Conservation (phyloP, 2,113 vertebrate genomes). For the Aptenodytes patagonicus region DNA sequence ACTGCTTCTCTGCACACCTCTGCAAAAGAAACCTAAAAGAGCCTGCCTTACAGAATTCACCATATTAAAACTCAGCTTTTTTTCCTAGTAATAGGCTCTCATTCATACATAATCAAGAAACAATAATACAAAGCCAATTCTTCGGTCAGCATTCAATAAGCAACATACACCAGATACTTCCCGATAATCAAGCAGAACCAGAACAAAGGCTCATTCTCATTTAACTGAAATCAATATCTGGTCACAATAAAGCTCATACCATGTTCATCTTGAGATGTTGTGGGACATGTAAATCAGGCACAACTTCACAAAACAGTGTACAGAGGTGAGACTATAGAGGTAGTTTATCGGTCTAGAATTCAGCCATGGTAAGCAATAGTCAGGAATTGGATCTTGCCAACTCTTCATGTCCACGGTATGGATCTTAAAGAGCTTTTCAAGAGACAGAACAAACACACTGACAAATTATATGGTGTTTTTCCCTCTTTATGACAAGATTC, state of each 20-base stretch:
- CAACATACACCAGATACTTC: not conserved
- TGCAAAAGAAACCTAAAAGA: not conserved
- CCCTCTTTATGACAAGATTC: not conserved
- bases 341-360: not conserved
- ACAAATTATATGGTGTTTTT: not conserved
- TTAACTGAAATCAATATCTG: not conserved
- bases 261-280: not conserved
- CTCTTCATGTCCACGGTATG: accelerated
- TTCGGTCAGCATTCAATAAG: not conserved
- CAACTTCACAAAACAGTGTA: not conserved
- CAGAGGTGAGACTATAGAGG: not conserved
- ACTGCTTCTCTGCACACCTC: not conserved
- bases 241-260: not conserved
- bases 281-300: not conserved
- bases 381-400: not conserved
- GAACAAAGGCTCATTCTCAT: not conserved
- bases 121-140: not conserved
- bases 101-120: not conserved
- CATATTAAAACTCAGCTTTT: not conserved
- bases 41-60: not conserved
- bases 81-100: not conserved
- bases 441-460: not conserved
- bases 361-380: not conserved
- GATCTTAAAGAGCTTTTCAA: not conserved
- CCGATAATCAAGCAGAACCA: not conserved